phyloP scores from a whole-genome alignment of 1,140 invertebrate genomes.

The Drosophila sturtevanti region DNA sequence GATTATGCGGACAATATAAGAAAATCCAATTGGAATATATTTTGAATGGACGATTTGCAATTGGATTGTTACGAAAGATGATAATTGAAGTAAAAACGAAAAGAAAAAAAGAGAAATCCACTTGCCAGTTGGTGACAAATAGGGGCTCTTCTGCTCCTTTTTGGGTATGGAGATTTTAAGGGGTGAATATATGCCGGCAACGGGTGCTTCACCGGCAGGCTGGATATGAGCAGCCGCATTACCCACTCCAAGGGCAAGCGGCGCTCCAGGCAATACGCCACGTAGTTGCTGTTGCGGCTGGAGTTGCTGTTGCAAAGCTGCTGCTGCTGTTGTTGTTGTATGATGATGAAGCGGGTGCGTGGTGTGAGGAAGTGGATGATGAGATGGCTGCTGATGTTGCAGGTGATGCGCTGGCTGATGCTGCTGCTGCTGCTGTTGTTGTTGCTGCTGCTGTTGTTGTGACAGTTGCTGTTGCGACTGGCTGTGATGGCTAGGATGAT shows the following conservation, averaged over 20 bases:
- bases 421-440: conserved; percentile 45
- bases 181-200: conserved; percentile 74
- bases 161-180: conserved; percentile 83
- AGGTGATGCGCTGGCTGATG: conserved; percentile 58
- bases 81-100: not conserved
- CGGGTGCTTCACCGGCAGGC: conserved; percentile 44
- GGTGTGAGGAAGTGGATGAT: conserved; percentile 59
- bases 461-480: conserved; percentile 28
- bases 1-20: too few relatives aligned
- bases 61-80: not conserved
- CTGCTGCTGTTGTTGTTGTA: conserved; percentile 64
- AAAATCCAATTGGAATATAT: not conserved
- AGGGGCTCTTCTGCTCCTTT: conserved; percentile 89
- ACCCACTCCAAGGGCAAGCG: conserved; percentile 11
- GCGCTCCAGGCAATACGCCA: conserved; percentile 37
- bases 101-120: conserved; percentile 31
- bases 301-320: conserved; percentile 64
- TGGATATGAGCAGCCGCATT: conserved; percentile 50
- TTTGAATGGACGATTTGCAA: conserved; percentile 13
- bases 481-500: conserved; percentile 41
- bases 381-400: conserved; percentile 58
- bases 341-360: conserved; percentile 68
- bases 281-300: conserved; percentile 82
- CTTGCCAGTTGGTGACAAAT: conserved; percentile 88
- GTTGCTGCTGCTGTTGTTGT: conserved; percentile 39